phyloP scores from a whole-genome alignment of 2,113 vertebrate genomes.

The Tinamus guttatus region DNA sequence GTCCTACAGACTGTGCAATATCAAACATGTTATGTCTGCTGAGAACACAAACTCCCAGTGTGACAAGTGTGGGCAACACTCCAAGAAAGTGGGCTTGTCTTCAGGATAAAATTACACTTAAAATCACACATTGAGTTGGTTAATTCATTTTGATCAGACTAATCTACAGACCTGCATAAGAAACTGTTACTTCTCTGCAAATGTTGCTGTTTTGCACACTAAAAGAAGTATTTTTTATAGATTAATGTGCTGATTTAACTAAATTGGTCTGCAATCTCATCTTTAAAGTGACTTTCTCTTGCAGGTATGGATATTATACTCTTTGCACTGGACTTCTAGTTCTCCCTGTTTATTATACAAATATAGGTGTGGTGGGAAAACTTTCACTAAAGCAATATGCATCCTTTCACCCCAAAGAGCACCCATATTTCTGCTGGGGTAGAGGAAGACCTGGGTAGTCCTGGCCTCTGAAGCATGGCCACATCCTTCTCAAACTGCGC shows the following conservation, averaged over 20 bases:
- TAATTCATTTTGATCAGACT: slow-evolving; percentile 18
- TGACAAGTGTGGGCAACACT: not conserved
- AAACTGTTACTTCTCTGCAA: not conserved
- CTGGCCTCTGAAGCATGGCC: not conserved
- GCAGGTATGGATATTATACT: not conserved
- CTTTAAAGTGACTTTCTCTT: not conserved
- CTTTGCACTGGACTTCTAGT: not conserved
- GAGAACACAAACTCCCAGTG: slow-evolving; percentile 45
- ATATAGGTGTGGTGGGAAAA: not conserved
- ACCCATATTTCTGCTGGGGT: not conserved
- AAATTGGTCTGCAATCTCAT: not conserved
- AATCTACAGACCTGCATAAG: not conserved
- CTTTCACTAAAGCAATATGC: not conserved
- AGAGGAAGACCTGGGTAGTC: not conserved
- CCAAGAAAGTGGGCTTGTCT: slow-evolving; percentile 44
- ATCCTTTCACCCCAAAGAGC: not conserved
- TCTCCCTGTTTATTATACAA: not conserved
- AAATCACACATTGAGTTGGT: not conserved
- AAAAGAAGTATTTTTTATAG: not conserved
- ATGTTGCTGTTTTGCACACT: not conserved
- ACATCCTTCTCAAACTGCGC: not conserved
- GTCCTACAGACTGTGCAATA: not conserved
- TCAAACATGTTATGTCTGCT: slow-evolving; percentile 63
- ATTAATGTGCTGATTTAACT: not conserved
- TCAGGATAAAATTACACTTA: not conserved